Conservation (phyloP, 2,113 vertebrate genomes). For the Nanorana parkeri region DNA sequence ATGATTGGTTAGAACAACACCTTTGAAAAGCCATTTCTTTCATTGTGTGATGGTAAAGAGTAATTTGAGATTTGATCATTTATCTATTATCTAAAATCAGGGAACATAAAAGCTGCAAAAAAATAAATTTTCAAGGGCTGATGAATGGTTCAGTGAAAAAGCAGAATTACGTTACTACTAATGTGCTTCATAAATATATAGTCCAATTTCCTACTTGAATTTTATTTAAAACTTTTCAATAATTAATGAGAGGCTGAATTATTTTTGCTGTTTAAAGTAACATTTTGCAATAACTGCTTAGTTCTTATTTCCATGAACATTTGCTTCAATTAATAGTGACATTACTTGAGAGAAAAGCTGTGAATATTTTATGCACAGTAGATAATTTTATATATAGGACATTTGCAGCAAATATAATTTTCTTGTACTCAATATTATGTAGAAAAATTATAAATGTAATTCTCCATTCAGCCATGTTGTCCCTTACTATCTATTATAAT, state of each 20-base stretch:
- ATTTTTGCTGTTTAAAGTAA: conserved; percentile 55
- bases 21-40: conserved; percentile 1
- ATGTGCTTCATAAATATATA: conserved; percentile 48
- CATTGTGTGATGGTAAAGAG: not conserved
- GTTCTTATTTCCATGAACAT: conserved; percentile 39
- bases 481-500: conserved; percentile 30
- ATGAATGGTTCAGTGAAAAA: conserved; percentile 39
- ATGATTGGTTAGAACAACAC: not conserved
- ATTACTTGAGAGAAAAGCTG: conserved; percentile 50
- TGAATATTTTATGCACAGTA: conserved; percentile 53
- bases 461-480: conserved; percentile 24
- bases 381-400: conserved; percentile 53
- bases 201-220: conserved; percentile 51
- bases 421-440: conserved; percentile 32
- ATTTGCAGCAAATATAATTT: conserved; percentile 48
- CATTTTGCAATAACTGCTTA: conserved; percentile 51
- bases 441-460: conserved; percentile 34
- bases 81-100: conserved; percentile 45
- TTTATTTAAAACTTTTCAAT: conserved; percentile 53
- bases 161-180: conserved; percentile 54
- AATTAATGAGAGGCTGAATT: conserved; percentile 49
- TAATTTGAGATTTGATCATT: conserved; percentile 38
- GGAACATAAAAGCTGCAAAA: conserved; percentile 34
- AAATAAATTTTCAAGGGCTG: conserved; percentile 36
- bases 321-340: conserved; percentile 55